Evolutionary conservation across 2,888 invertebrate genomes (phyloP).

Genomic region (Nomada ruficornis): DNA sequence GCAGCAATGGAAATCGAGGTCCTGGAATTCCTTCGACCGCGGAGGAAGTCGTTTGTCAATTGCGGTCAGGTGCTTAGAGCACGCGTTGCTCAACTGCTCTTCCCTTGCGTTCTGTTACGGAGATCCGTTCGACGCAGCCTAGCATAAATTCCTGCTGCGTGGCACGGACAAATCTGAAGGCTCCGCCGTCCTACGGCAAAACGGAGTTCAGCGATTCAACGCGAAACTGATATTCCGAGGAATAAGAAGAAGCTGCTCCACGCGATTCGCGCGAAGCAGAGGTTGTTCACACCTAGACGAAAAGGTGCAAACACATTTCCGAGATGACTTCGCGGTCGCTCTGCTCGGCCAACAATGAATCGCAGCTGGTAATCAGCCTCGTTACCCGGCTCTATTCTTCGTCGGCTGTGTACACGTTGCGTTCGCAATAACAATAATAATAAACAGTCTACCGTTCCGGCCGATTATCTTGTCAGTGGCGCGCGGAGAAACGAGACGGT

Average conservation of each 20-base stretch:
- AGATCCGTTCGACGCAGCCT: background rate
- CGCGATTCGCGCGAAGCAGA: background rate
- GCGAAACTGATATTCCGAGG: background rate
- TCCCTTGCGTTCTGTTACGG: background rate
- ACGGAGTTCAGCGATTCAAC: background rate
- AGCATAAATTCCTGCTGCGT: background rate
- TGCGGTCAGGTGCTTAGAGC: background rate
- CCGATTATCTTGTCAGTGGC: conserved; percentile 22
- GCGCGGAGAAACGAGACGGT: background rate
- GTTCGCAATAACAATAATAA: conserved; percentile 32
- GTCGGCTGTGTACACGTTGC: conserved; percentile 2
- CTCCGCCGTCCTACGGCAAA: too few species aligned
- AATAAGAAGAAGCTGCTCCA: background rate
- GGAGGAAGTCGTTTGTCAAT: background rate
- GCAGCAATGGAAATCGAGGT: background rate
- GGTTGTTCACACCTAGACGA: background rate
- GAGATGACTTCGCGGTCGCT: conserved; percentile 1
- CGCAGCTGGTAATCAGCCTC: conserved; percentile 9
- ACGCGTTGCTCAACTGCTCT: background rate
- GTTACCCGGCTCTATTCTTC: background rate
- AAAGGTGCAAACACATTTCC: background rate
- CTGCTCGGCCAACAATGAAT: conserved; percentile 14
- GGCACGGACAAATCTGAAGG: background rate
- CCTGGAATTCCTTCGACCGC: background rate
- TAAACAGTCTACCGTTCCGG: conserved; percentile 16